Percentiles rank a stretch among this genome's conserved stretches.
phyloP scores from a whole-genome alignment of 2,797 vertebrate species.

The Notoglanidium macrostoma region DNA sequence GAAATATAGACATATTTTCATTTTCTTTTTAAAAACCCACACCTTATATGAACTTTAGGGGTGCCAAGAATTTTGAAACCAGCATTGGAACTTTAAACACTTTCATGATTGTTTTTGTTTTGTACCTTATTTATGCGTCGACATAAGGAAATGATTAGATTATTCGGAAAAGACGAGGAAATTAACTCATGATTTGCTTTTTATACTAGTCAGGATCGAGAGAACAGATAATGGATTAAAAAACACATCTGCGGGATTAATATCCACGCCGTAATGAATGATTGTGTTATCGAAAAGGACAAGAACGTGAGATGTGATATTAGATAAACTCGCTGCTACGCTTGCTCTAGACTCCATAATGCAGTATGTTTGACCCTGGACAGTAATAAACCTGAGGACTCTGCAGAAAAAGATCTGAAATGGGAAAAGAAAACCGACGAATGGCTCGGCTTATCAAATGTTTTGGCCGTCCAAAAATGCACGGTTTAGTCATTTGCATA shows the following conservation, averaged over 20 bases:
- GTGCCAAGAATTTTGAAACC: neutral
- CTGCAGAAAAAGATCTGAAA: neutral
- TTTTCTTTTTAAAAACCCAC: neutral
- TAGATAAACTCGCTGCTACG: neutral
- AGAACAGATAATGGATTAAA: neutral
- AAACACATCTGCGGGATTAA: neutral
- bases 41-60: neutral
- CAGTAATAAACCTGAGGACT: neutral
- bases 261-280: neutral
- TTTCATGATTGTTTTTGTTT: neutral
- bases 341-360: neutral
- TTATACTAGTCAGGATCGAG: neutral
- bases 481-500: constrained; percentile 1
- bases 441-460: neutral
- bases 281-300: neutral
- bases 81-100: neutral
- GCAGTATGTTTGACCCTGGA: neutral
- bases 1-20: neutral
- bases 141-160: neutral
- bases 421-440: no score
- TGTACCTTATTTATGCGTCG: neutral
- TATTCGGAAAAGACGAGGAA: neutral
- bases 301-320: neutral
- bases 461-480: neutral
- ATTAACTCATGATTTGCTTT: neutral